Conservation (phyloP, 2,888 invertebrate species). For the Miltochrista miniata region DNA sequence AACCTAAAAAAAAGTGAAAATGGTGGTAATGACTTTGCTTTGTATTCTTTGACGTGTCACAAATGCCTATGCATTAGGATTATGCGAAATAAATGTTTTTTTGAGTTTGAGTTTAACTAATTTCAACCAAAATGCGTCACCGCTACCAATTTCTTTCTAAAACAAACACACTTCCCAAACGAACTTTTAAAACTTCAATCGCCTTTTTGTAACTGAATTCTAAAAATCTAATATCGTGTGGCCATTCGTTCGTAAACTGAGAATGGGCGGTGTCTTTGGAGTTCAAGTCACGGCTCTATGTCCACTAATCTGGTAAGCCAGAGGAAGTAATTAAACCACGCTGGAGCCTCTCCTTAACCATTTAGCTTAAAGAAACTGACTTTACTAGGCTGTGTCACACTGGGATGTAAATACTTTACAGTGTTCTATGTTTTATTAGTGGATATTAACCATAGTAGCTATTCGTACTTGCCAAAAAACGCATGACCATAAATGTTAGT, state of each 20-base stretch:
- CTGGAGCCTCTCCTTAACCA: conserved; percentile 13
- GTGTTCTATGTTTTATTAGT: neutral
- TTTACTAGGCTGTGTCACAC: conserved; percentile 14
- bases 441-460: neutral
- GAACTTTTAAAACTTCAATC: conserved; percentile 5
- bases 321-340: conserved; percentile 38
- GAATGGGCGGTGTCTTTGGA: conserved; percentile 15
- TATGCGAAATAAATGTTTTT: too few relatives aligned
- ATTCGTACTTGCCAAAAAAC: neutral
- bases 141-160: neutral
- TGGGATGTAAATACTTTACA: neutral
- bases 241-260: conserved; percentile 12
- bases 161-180: neutral
- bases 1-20: too few relatives aligned
- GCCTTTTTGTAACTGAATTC: conserved; percentile 13
- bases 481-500: too few relatives aligned
- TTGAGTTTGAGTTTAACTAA: too few relatives aligned
- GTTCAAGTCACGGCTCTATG: conserved; percentile 15
- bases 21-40: too few relatives aligned
- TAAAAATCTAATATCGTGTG: conserved; percentile 24
- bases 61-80: too few relatives aligned
- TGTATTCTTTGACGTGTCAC: too few relatives aligned
- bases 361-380: conserved; percentile 38
- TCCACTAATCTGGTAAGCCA: conserved; percentile 37
- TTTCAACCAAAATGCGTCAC: neutral